Base-by-base conservation (phyloP, 2,113 vertebrate species). In the Aegotheles bennettii region DNA sequence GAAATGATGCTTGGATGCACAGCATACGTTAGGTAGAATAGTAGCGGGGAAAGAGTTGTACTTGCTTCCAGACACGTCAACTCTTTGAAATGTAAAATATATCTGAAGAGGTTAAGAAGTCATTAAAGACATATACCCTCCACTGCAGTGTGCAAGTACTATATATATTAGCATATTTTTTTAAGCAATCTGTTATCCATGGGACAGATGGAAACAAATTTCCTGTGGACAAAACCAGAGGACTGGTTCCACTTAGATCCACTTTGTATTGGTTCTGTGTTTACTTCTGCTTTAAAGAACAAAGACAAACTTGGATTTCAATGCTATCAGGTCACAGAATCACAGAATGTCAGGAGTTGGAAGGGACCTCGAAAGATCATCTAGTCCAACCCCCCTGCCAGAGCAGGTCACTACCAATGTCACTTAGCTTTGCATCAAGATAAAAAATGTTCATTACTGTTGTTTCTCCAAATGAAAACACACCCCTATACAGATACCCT, bases 391-490 rank as follows among this genome's bases (percentile, higher is more conserved):
- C n/a, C n/a, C n/a, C n/a, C n/a, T n/a, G n/a, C n/a, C n/a, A n/a
- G n/a, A n/a, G n/a, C 35, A 83, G 54, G 56, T 94, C 78, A 81
- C 56, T 81, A 61, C 40, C 25, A 26, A 48, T 68, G n/a, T 73
- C 89, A 91, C 26, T 36, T 45, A 92, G 14, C 38, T 96, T 84
- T 85, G 65, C 54, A 78, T 63, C 54, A 67, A 43, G 61, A 78
- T 71, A 65, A 68, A 68, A 82, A 86, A 84, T 17, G 56, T 84
- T 97, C 47, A 87, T 96, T 97, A 96, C 0, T 56, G 50, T 35
- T 73, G 56, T 40, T 86, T 92, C 68, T 79, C 64, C 73, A 95
- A 91, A 96, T 88, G 86, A 95, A 96, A 95, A 92, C 26, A 26
- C 11, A 11, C 7, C 26, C 48, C 54, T 48, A 28, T 14, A 60